These are phyloP conservation scores for Lanistes nyassanus DNA, from an alignment of 1,140 invertebrate species.

Conservation along the genomic window DNA sequence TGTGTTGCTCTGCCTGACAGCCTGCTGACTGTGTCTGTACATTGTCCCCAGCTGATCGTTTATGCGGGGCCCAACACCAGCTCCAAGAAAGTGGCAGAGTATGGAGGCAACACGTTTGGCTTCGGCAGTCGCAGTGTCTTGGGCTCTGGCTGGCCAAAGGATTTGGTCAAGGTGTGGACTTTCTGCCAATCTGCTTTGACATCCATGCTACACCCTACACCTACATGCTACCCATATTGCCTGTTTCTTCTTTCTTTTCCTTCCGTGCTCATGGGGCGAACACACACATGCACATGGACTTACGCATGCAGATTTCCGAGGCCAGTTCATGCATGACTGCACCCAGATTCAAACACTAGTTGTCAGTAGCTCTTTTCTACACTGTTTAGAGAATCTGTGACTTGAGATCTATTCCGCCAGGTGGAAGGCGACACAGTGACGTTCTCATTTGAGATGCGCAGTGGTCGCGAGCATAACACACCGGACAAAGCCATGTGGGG, in stretches of 20 bases:
- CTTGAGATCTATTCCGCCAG: too few relatives aligned
- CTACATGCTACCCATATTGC: neutral
- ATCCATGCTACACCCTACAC: too few relatives aligned
- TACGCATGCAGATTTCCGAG: too few relatives aligned
- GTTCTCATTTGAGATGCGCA: constrained; percentile 67
- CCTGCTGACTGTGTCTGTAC: too few relatives aligned
- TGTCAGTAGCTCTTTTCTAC: too few relatives aligned
- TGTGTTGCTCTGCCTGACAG: too few relatives aligned
- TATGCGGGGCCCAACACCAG: constrained; percentile 64
- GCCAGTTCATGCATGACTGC: too few relatives aligned
- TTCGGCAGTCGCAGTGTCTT: constrained; percentile 66
- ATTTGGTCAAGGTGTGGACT: constrained; percentile 61
- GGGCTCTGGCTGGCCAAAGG: constrained; percentile 66
- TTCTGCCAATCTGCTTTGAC: too few relatives aligned
- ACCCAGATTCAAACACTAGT: too few relatives aligned
- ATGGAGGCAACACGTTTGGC: constrained; percentile 66
- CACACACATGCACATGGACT: too few relatives aligned
- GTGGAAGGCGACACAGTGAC: constrained; percentile 67
- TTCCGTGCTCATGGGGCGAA: neutral
- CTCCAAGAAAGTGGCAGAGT: constrained; percentile 64
- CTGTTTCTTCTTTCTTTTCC: neutral
- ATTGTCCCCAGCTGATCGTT: constrained; percentile 55
- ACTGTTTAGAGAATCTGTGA: too few relatives aligned
- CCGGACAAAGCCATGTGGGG: constrained; percentile 68
- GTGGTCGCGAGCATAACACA: constrained; percentile 66